Conservation (phyloP, 2,113 vertebrate genomes). For the Melanocharis versteri region DNA sequence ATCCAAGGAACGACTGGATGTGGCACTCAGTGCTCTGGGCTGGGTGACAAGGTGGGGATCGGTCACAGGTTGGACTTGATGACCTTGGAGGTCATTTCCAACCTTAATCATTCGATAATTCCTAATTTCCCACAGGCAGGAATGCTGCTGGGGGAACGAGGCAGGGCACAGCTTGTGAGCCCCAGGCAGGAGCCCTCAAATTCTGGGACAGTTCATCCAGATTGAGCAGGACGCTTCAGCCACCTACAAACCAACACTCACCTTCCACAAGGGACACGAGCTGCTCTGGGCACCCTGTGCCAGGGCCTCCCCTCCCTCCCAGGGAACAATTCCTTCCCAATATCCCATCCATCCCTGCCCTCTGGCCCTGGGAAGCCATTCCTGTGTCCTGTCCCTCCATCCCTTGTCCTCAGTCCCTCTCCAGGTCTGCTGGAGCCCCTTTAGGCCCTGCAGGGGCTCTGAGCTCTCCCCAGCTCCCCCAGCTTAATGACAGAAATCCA, state of each 20-base stretch:
- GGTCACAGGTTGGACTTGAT: background rate
- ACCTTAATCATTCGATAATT: background rate
- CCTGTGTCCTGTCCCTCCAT: background rate
- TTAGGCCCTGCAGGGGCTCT: background rate
- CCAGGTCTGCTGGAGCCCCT: background rate
- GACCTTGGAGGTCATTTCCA: background rate
- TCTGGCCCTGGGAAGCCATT: background rate
- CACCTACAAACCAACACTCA: rapidly evolving
- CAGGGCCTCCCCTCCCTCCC: background rate
- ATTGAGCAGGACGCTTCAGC: background rate
- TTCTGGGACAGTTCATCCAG: background rate
- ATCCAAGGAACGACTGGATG: rapidly evolving
- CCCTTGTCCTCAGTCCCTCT: background rate
- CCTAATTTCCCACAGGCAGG: background rate
- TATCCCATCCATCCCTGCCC: background rate
- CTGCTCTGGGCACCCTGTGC: background rate
- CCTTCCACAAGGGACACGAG: background rate
- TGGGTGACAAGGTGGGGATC: background rate
- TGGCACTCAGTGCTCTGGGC: background rate
- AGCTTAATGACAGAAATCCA: background rate
- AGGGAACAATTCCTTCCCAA: background rate
- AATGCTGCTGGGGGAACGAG: rapidly evolving
- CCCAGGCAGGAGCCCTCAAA: background rate
- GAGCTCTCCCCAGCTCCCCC: background rate
- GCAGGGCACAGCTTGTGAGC: background rate